Evolutionary conservation across 2,797 vertebrate species (phyloP).

Genomic region (Phoxinus dragarum): DNA sequence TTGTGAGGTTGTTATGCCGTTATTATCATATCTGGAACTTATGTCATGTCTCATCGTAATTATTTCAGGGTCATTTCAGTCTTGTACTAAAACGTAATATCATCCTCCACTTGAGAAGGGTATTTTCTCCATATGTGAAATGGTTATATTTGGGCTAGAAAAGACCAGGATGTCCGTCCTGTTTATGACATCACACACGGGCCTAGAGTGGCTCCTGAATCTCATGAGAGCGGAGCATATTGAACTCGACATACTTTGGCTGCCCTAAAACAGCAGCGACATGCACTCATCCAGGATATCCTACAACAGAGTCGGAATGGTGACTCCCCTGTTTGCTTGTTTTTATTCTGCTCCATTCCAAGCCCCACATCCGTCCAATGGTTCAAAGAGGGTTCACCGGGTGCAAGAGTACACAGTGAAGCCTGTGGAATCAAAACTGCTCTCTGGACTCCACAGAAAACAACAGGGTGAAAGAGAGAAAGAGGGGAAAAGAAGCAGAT

Average conservation of each 20-base stretch:
- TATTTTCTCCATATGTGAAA: conserved; percentile 25
- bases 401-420: conserved; percentile 36
- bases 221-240: conserved; percentile 33
- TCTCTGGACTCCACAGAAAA: conserved; percentile 10
- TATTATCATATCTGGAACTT: neutral
- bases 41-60: neutral
- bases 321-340: conserved; percentile 55
- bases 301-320: conserved; percentile 53
- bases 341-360: conserved; percentile 52
- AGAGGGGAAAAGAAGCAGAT: conserved; percentile 21
- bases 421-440: neutral
- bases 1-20: neutral
- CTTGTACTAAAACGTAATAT: neutral
- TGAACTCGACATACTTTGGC: conserved; percentile 48
- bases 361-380: conserved; percentile 52
- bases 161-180: conserved; percentile 60
- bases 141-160: conserved; percentile 52
- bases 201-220: conserved; percentile 11
- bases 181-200: conserved; percentile 54
- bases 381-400: conserved; percentile 61
- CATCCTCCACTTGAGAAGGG: conserved; percentile 4
- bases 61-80: neutral
- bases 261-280: conserved; percentile 50
- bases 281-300: conserved; percentile 64
- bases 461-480: neutral